Evolutionary conservation across 2,113 vertebrate species (phyloP), one percentile per base, ranked within the genome.

Genomic region (Rhineura floridana): DNA sequence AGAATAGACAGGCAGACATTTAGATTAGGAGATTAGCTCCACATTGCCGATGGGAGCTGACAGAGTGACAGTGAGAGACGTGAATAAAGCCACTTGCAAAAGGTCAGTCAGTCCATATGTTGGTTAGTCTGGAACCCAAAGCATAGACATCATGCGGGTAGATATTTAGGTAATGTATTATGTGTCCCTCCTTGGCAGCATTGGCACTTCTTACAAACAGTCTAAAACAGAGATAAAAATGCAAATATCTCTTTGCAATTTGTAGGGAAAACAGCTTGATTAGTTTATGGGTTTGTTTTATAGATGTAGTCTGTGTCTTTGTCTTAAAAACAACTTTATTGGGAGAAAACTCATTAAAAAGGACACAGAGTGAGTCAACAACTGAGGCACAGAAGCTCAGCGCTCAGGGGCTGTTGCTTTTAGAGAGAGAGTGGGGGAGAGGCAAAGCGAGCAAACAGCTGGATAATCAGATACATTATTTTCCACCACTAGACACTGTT

Each of bases 161-260:
- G 42, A 28, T 28, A 75, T 75, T 87, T 63, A 72, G 67, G 39
- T 73, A 75, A 73, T 75, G 42, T 63, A n/a, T 33, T 33, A 39
- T 46, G 10, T 28, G 21, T 85, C 72, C 6, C n/a, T 73, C 50
- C 50, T 11, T 36, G 33, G 52, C 44, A 15, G 73, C 28, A 59
- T 42, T 65, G 63, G 83, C 3, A 12, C n/a, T 73, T 12, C 50
- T 84, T 19, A 13, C 23, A 50, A 84, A 36, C 42, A 65, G 7
- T 78, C 84, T 83, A 77, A 77, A 78, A 77, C 19, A 76, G 73
- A 52, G 67, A 78, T 88, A 88, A 83, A 83, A 55, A 84, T 83
- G 72, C 59, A 83, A 76, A 77, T 44, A 7, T 9, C 72, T 62
- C 46, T 48, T 65, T 52, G 6, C 48, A 42, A 15, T 52, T 75